Conservation (phyloP, 2,113 vertebrate genomes). For the Symphodus melops region DNA sequence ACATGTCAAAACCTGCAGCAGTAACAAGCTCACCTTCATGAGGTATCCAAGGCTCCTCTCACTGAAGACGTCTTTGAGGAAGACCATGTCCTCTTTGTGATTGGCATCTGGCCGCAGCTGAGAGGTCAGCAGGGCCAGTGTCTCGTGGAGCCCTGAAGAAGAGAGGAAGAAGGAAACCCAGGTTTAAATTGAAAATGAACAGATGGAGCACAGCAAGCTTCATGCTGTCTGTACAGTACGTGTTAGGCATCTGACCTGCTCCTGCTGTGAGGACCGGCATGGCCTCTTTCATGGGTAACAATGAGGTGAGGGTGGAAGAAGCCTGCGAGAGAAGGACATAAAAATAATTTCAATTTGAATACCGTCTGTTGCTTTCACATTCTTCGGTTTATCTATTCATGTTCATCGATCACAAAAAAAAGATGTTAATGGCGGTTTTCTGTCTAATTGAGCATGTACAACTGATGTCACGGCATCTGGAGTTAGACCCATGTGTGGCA, state of each 20-base stretch:
- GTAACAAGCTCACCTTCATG: constrained; percentile 87
- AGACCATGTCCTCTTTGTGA: constrained; percentile 96
- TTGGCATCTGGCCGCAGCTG: constrained; percentile 94
- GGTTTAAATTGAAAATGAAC: constrained; percentile 13
- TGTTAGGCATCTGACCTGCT: constrained; percentile 83
- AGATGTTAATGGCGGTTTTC: neutral
- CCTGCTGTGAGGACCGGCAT: constrained; percentile 95
- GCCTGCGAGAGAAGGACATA: constrained; percentile 35
- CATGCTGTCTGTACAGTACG: constrained; percentile 4
- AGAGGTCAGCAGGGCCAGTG: constrained; percentile 93
- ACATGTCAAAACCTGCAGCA: too few species aligned
- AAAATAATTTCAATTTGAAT: neutral
- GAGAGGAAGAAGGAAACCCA: neutral
- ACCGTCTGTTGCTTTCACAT: neutral
- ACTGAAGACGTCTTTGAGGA: constrained; percentile 94
- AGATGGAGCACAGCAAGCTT: constrained; percentile 36
- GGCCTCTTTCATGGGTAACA: constrained; percentile 84
- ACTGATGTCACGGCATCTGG: constrained; percentile 3
- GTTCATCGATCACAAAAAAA: too few species aligned
- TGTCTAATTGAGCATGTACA: constrained; percentile 3
- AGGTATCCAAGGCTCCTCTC: constrained; percentile 93
- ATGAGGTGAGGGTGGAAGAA: constrained; percentile 52
- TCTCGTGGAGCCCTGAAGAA: constrained; percentile 90
- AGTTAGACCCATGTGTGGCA: constrained; percentile 14
- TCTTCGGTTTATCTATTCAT: too few species aligned